A percentile compares a stretch with the other conserved stretches of the same genome.
Evolutionary conservation across 2,888 invertebrate species (phyloP).

Genomic region (Eupithecia dodoneata): DNA sequence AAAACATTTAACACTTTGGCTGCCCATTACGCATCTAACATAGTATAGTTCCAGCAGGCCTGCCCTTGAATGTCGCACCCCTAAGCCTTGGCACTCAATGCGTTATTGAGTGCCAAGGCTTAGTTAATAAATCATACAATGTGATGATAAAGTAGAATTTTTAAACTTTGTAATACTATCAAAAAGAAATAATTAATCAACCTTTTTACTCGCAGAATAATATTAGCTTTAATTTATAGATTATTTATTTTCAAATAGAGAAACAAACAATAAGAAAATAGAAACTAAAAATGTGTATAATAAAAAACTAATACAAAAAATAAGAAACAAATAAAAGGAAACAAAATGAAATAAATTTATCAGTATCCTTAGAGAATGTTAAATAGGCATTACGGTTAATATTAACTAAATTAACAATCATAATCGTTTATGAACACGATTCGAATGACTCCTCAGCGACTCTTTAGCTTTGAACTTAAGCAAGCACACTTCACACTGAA

Average conservation of each 20-base stretch:
- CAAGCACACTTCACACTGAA: conserved; percentile 71
- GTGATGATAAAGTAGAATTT: background rate
- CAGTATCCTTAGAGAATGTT: background rate
- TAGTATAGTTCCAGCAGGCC: too few species aligned
- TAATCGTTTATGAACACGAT: conserved; percentile 74
- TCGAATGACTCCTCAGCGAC: conserved; percentile 67
- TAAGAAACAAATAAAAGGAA: background rate
- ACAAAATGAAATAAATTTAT: background rate
- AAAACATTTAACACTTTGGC: too few species aligned
- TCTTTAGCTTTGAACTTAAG: conserved; percentile 74
- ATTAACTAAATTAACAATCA: conserved; percentile 52
- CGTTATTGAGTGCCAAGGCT: too few species aligned
- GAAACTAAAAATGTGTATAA: background rate
- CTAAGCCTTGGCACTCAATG: too few species aligned
- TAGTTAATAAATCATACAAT: background rate
- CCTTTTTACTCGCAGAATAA: background rate
- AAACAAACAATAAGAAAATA: background rate
- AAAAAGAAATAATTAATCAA: background rate
- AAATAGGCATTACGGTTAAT: background rate
- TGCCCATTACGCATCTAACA: too few species aligned
- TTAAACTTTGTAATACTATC: background rate
- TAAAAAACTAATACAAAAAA: background rate
- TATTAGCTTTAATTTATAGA: background rate
- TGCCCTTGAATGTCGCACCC: too few species aligned
- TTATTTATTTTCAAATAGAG: conserved; percentile 1